A percentile compares a stretch with the other conserved stretches of the same genome.
Conservation (phyloP, 2,797 vertebrate genomes). For the Ctenochaetus hawaiiensis region DNA sequence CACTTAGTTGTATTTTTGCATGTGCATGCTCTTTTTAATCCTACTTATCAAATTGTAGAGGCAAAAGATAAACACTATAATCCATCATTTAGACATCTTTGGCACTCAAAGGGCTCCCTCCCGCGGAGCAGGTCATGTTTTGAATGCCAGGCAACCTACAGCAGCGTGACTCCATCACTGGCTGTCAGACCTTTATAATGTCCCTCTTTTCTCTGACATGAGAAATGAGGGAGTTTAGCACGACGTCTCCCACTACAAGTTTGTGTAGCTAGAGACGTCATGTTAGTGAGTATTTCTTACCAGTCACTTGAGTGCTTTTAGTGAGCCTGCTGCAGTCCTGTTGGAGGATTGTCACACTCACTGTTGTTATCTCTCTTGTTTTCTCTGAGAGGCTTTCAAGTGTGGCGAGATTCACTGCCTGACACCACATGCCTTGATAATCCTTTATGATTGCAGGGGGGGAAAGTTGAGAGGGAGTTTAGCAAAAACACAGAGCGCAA, state of each 20-base stretch:
- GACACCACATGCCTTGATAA: slow-evolving; percentile 33
- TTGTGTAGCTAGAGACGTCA: too few species aligned
- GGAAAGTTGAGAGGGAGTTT: slow-evolving; percentile 41
- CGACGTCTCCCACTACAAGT: neutral
- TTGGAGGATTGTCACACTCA: neutral
- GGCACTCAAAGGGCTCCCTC: slow-evolving; percentile 47
- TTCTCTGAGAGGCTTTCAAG: neutral
- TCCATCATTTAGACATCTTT: slow-evolving; percentile 60
- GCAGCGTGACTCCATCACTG: slow-evolving; percentile 32
- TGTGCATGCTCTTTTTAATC: slow-evolving; percentile 20
- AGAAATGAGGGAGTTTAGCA: neutral
- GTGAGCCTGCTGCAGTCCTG: neutral
- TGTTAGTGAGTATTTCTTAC: neutral
- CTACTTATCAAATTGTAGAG: slow-evolving; percentile 37
- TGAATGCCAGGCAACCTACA: slow-evolving; percentile 51
- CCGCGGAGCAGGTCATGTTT: slow-evolving; percentile 46
- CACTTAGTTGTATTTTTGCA: slow-evolving; percentile 24
- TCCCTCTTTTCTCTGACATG: slow-evolving; percentile 3
- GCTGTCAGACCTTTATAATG: slow-evolving; percentile 26
- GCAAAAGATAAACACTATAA: slow-evolving; percentile 49
- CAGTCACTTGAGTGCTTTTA: slow-evolving; percentile 7
- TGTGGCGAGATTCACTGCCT: neutral
- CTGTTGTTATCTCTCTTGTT: neutral
- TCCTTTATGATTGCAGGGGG: slow-evolving; percentile 38
- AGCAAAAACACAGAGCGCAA: neutral